Percentiles rank a stretch among this genome's conserved stretches.
These are phyloP conservation scores for Sclerodermus sp. DNA, from an alignment of 2,888 invertebrate species.

Conservation along the genomic window DNA sequence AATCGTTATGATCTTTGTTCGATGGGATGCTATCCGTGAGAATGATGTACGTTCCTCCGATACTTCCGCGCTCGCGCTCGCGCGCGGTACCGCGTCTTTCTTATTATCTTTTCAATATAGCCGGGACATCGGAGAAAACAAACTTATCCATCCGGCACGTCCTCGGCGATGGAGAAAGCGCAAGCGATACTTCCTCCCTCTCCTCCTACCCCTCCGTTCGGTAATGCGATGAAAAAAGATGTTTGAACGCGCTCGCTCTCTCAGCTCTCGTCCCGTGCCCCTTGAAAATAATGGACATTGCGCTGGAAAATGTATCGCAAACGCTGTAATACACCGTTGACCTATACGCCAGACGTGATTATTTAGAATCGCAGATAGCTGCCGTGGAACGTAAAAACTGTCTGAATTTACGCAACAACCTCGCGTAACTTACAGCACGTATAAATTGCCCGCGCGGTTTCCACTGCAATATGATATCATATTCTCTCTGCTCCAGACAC, in stretches of 20 bases:
- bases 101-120: constrained; percentile 18
- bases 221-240: not conserved
- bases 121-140: constrained; percentile 1
- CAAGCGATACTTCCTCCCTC: not conserved
- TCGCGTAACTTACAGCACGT: not conserved
- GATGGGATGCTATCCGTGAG: constrained; percentile 7
- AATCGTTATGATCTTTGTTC: constrained; percentile 23
- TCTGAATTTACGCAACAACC: constrained; percentile 13
- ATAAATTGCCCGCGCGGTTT: not conserved
- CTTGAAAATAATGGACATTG: constrained; percentile 6
- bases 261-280: too few species aligned
- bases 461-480: too few species aligned
- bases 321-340: too few species aligned
- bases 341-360: not conserved
- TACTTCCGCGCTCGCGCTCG: not conserved
- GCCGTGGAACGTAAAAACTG: constrained; percentile 7
- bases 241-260: too few species aligned
- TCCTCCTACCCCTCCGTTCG: not conserved
- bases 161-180: not conserved
- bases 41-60: constrained; percentile 5
- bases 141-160: not conserved
- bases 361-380: constrained; percentile 11
- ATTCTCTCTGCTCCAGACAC: not conserved
- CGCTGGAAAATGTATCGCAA: constrained; percentile 2
- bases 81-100: constrained; percentile 1